These are phyloP conservation scores for Allolobophora icterica DNA, from an alignment of 2,888 invertebrate genomes.

Conservation along the genomic window DNA sequence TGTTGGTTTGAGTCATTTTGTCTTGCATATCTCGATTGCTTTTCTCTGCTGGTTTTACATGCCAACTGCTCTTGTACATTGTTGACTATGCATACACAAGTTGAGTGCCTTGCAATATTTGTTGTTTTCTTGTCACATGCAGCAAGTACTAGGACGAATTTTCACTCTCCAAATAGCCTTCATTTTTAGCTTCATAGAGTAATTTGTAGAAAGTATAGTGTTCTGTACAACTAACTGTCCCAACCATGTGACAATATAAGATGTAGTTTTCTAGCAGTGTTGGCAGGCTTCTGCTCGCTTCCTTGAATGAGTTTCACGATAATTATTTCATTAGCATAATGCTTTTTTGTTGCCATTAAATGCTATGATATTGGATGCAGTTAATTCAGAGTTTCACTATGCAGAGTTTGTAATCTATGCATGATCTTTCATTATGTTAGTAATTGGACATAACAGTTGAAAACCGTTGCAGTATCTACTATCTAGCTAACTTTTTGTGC, in stretches of 20 bases:
- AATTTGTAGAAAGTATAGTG: neutral
- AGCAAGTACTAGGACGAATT: neutral
- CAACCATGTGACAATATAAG: neutral
- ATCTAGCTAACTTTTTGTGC: neutral
- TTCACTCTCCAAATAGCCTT: neutral
- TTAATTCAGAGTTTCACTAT: neutral
- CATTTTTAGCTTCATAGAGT: too few relatives aligned
- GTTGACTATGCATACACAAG: neutral
- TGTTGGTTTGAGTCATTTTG: neutral
- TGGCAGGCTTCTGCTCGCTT: too few relatives aligned
- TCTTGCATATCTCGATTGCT: neutral
- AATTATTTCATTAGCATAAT: too few relatives aligned
- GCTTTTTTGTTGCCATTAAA: too few relatives aligned
- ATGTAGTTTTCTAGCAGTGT: too few relatives aligned
- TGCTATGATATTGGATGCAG: too few relatives aligned
- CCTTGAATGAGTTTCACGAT: too few relatives aligned
- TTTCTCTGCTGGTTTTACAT: neutral
- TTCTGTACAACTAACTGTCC: neutral
- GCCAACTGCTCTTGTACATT: neutral
- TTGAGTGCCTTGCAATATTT: neutral
- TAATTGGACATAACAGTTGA: neutral
- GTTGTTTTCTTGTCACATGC: neutral
- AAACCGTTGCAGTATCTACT: neutral
- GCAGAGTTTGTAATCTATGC: neutral
- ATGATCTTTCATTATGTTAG: neutral